Evolutionary conservation across 1,140 invertebrate genomes (phyloP).

Genomic region (Drosophila cardini): DNA sequence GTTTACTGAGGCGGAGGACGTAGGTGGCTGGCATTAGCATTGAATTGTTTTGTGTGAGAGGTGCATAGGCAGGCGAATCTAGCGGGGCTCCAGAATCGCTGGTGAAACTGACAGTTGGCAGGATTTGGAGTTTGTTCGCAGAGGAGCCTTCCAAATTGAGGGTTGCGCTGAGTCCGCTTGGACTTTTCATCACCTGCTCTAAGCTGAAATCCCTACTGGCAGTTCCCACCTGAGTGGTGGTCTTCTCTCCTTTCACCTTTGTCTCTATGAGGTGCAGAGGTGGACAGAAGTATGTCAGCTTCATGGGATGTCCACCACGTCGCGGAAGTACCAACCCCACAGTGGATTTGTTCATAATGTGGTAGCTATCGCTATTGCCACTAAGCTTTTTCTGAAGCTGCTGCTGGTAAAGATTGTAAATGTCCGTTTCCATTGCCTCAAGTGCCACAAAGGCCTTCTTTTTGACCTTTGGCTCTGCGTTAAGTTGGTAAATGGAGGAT

Average conservation of each 20-base stretch:
- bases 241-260: conserved; percentile 19
- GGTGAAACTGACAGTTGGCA: conserved; percentile 91
- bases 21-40: conserved; percentile 95
- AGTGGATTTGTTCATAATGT: conserved; percentile 94
- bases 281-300: conserved; percentile 95
- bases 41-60: conserved; percentile 92
- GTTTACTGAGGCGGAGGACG: conserved; percentile 93
- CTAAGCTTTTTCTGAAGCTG: conserved; percentile 86
- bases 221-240: not conserved
- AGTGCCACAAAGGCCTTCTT: conserved; percentile 96
- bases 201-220: conserved; percentile 60
- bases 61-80: conserved; percentile 91
- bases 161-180: conserved; percentile 91
- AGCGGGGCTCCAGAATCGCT: conserved; percentile 90
- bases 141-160: conserved; percentile 96
- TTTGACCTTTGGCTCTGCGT: conserved; percentile 97
- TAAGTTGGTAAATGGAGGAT: conserved; percentile 95
- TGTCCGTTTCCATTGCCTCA: conserved; percentile 95
- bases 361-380: conserved; percentile 92
- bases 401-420: conserved; percentile 91
- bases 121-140: conserved; percentile 93
- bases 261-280: conserved; percentile 57
- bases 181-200: conserved; percentile 67
- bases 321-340: conserved; percentile 93
- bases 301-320: conserved; percentile 95